Conservation (phyloP, 2,888 invertebrate species). For the Cepaea hortensis region DNA sequence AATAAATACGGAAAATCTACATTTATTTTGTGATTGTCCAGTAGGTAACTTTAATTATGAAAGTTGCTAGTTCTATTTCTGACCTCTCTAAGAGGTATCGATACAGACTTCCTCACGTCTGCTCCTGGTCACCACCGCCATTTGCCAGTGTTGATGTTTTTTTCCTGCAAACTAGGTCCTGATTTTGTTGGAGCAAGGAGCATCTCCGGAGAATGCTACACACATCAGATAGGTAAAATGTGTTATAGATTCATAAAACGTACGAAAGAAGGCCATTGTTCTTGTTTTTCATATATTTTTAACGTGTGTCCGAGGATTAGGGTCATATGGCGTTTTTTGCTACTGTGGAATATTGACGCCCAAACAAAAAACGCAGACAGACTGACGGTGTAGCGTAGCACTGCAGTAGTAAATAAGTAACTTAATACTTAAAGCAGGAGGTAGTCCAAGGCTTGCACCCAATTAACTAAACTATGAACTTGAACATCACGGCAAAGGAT, state of each 20-base stretch:
- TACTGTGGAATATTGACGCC: background rate
- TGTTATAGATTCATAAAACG: background rate
- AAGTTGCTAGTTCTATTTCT: too few species aligned
- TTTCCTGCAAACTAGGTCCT: background rate
- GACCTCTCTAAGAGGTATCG: background rate
- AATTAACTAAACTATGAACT: too few species aligned
- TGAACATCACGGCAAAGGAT: too few species aligned
- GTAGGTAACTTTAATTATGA: too few species aligned
- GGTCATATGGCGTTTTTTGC: background rate
- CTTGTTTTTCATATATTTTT: background rate
- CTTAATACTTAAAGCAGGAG: too few species aligned
- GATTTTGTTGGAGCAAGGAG: background rate
- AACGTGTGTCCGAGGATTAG: background rate
- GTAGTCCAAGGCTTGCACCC: too few species aligned
- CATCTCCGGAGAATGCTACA: constrained; percentile 25
- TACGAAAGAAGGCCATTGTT: background rate
- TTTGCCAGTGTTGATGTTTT: constrained; percentile 32
- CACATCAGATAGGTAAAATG: constrained; percentile 22
- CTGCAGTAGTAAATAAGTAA: too few species aligned
- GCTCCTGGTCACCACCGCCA: constrained; percentile 28
- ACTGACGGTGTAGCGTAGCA: too few species aligned
- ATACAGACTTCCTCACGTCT: constrained; percentile 11
- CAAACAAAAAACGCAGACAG: background rate
- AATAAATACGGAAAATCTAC: too few species aligned
- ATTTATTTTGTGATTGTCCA: too few species aligned